These are phyloP conservation scores for Microctonus brassicae DNA, from an alignment of 2,888 invertebrate genomes.

Conservation along the genomic window DNA sequence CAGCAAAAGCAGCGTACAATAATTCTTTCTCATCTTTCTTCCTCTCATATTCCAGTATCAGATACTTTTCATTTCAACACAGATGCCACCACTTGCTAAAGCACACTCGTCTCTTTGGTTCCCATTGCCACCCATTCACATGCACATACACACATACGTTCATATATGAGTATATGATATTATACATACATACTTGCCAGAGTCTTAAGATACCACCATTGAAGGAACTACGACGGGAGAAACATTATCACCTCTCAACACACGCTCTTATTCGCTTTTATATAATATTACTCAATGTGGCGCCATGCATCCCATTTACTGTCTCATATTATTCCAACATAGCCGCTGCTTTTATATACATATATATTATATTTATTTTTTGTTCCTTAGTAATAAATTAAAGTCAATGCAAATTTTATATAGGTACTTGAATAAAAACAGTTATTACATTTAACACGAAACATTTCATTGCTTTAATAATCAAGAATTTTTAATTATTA, in stretches of 20 bases:
- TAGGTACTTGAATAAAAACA: too few relatives aligned
- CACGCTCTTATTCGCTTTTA: constrained; percentile 32
- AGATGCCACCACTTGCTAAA: constrained; percentile 61
- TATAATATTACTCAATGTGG: constrained; percentile 6
- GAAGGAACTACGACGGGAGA: constrained; percentile 27
- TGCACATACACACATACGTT: too few relatives aligned
- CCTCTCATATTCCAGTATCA: not conserved
- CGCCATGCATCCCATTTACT: constrained; percentile 19
- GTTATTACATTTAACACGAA: not conserved
- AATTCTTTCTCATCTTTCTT: not conserved
- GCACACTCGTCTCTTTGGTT: constrained; percentile 48
- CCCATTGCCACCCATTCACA: constrained; percentile 17
- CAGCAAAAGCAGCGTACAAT: not conserved
- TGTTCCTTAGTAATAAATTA: too few relatives aligned
- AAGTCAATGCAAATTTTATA: too few relatives aligned
- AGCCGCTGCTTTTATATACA: not conserved
- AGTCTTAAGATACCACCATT: not conserved
- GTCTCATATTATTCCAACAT: not conserved
- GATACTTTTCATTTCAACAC: constrained; percentile 51
- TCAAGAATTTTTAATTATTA: constrained; percentile 9
- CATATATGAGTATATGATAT: not conserved
- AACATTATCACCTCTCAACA: constrained; percentile 52
- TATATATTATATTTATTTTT: not conserved
- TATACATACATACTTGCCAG: not conserved
- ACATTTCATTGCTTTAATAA: not conserved